Evolutionary conservation across 1,140 invertebrate species (phyloP), one percentile per base, ranked within the genome.

Genomic region (Philopotamus ludificatus): DNA sequence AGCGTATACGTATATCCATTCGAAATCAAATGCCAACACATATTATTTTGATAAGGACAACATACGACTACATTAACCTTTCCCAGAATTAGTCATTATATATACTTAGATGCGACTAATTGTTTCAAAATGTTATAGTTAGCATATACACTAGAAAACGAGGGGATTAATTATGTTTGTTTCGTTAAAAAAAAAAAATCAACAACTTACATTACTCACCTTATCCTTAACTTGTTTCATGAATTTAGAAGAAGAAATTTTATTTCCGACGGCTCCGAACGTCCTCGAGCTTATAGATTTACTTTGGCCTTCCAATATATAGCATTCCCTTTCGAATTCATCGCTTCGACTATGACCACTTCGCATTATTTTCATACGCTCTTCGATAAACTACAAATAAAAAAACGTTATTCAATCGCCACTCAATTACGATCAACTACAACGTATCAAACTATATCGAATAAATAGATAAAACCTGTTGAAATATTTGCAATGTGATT

Each of bases 381-480:
- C 58, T 44, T 66, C 65, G 28, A 66, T 47, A 23, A 66, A 66
- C 65, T 66, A 25, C 20, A 42, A 15, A 25, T 54, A 57, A 28
- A 41, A 28, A 16, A 55, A 41, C 21, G 21, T 3, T 22, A 22
- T 18, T 50, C 21, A 50, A 21, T 18, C 20, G 47, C n/a, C n/a
- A n/a, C n/a, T n/a, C n/a, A n/a, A n/a, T n/a, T n/a, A 20, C 1
- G 22, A 54, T 34, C 12, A 34, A 34, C 28, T 7, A 34, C 28
- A 34, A 34, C 28, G 4, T 34, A 34, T 34, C 4, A 34, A 12
- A 7, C 28, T 12, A 12, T 34, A 34, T 34, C 12, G 28, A 59
- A 59, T 21, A 45, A 15, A 2, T 10, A 26, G 34, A 34, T 45
- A 41, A 21, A 16, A 65, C 64, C 57, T 66, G 64, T 25, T 60